Conservation (phyloP, 2,797 vertebrate species). For the Myotis findleyi region DNA sequence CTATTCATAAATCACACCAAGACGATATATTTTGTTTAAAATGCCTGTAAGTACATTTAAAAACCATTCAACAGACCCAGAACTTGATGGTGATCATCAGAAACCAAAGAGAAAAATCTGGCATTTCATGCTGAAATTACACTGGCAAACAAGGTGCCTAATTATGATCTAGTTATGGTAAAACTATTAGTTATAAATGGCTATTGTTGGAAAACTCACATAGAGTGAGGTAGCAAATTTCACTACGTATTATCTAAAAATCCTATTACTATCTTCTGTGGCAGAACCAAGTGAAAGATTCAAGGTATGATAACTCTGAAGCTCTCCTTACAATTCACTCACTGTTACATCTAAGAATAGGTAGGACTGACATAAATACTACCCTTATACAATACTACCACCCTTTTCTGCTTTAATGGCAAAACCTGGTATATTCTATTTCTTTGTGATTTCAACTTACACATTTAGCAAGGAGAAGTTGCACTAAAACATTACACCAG, state of each 20-base stretch:
- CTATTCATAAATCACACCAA: background rate
- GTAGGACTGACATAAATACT: background rate
- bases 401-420: background rate
- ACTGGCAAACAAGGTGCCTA: background rate
- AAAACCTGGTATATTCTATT: background rate
- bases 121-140: constrained; percentile 30
- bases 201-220: background rate
- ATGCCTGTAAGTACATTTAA: constrained; percentile 32
- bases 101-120: constrained; percentile 32
- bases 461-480: background rate
- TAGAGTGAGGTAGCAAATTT: background rate
- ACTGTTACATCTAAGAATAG: background rate
- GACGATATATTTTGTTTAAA: constrained; percentile 36
- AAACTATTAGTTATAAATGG: background rate
- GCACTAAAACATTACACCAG: background rate
- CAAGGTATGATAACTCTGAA: background rate
- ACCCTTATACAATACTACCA: background rate
- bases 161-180: background rate
- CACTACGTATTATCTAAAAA: background rate
- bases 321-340: background rate
- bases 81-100: background rate
- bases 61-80: background rate
- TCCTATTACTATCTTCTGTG: background rate
- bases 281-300: background rate
- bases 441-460: background rate